These are phyloP conservation scores for Bombyx mandarina DNA, from an alignment of 1,140 invertebrate genomes.

Conservation along the genomic window DNA sequence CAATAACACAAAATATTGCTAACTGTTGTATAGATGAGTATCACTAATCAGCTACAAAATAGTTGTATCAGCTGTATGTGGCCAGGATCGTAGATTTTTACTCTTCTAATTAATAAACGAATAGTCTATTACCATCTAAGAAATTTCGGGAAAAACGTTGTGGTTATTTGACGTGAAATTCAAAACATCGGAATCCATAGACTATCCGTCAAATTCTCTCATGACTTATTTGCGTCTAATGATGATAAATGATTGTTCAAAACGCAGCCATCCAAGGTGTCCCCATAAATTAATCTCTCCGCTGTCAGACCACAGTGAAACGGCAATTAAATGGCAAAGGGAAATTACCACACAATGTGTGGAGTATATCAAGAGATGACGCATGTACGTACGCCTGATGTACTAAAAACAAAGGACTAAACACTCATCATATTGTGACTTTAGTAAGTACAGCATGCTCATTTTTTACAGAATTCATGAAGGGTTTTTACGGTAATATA, in stretches of 20 bases:
- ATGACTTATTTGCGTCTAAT: conserved; percentile 35
- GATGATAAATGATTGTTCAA: conserved; percentile 57
- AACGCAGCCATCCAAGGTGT: conserved; percentile 50
- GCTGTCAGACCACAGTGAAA: conserved; percentile 54
- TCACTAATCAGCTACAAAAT: too few species aligned
- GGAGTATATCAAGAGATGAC: conserved; percentile 64
- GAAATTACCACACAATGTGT: conserved; percentile 67
- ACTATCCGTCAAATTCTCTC: not conserved
- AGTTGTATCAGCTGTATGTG: too few species aligned
- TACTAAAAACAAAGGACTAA: conserved; percentile 27
- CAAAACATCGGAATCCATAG: too few species aligned
- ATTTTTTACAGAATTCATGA: not conserved
- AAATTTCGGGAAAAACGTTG: too few species aligned
- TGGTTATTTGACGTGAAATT: too few species aligned
- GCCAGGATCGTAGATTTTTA: too few species aligned
- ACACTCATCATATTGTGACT: conserved; percentile 38
- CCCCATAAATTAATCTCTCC: conserved; percentile 60
- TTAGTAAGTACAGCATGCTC: not conserved
- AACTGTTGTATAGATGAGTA: too few species aligned
- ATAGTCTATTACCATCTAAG: too few species aligned
- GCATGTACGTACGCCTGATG: conserved; percentile 29
- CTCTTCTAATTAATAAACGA: too few species aligned
- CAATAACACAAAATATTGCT: too few species aligned
- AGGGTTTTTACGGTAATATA: too few species aligned
- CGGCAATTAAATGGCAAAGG: conserved; percentile 59